Evolutionary conservation across 1,140 invertebrate species (phyloP).

Genomic region (Lerema accius): DNA sequence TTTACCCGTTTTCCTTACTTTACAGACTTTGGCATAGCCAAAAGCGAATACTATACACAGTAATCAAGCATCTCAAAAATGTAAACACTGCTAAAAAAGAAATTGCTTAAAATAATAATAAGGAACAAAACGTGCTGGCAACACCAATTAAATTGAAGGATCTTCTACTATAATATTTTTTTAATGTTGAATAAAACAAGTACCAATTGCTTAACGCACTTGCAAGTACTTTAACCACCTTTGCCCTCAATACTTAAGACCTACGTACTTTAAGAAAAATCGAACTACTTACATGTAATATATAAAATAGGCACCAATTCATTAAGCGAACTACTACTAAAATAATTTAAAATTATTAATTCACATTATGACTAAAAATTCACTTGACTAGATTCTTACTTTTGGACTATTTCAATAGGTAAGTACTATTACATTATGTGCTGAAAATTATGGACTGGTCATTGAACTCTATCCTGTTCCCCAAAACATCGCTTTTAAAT

Average conservation of each 20-base stretch:
- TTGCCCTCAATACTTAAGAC: constrained; percentile 24
- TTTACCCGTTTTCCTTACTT: no score
- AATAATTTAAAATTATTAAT: constrained; percentile 37
- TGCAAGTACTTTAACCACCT: constrained; percentile 5
- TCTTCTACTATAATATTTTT: neutral
- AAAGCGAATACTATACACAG: neutral
- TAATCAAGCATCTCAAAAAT: neutral
- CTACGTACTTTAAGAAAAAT: constrained; percentile 33
- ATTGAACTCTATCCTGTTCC: constrained; percentile 31
- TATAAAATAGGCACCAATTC: constrained; percentile 55
- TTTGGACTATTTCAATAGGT: constrained; percentile 36
- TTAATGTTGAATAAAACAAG: neutral
- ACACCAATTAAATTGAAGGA: constrained; percentile 32
- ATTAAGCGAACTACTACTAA: constrained; percentile 55
- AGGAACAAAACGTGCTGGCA: neutral
- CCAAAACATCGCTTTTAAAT: constrained; percentile 11
- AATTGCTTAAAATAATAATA: neutral
- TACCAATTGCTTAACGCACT: constrained; percentile 7
- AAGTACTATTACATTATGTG: constrained; percentile 40
- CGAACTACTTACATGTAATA: constrained; percentile 42
- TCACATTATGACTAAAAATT: constrained; percentile 31
- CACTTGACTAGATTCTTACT: constrained; percentile 40
- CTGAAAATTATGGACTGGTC: constrained; percentile 34
- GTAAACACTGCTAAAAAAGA: neutral
- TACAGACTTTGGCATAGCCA: neutral